These are phyloP conservation scores for Hiodon alosoides DNA, from an alignment of 2,113 vertebrate species.

Conservation along the genomic window DNA sequence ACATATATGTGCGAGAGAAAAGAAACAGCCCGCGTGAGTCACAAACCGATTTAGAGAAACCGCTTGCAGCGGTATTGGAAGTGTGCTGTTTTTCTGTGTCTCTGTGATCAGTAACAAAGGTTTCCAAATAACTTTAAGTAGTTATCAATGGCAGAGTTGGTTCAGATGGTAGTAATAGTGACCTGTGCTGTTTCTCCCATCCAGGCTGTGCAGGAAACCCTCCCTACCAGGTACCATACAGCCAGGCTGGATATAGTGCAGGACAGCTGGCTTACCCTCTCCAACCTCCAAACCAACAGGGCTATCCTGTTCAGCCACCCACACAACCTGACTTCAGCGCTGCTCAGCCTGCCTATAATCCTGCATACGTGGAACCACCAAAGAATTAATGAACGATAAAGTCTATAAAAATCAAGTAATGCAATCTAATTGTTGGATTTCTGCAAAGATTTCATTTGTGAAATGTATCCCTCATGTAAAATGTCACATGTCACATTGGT, in stretches of 20 bases:
- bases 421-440: too few relatives aligned
- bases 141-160: not conserved
- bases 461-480: too few relatives aligned
- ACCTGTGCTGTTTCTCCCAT: not conserved
- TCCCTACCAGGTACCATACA: not conserved
- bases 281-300: conserved; percentile 17
- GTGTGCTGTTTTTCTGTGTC: too few relatives aligned
- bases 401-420: too few relatives aligned
- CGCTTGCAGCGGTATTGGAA: too few relatives aligned
- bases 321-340: conserved; percentile 33
- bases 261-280: conserved; percentile 5
- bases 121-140: not conserved
- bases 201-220: conserved; percentile 3
- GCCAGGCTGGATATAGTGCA: not conserved
- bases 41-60: too few relatives aligned
- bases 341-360: conserved; percentile 80
- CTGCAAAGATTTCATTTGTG: too few relatives aligned
- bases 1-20: too few relatives aligned
- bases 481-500: too few relatives aligned
- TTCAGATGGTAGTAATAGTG: not conserved
- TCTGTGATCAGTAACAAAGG: too few relatives aligned
- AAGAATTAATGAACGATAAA: conserved; percentile 54
- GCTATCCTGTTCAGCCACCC: conserved; percentile 14
- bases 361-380: conserved; percentile 70
- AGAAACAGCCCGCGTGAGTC: too few relatives aligned